Conservation (phyloP, 2,888 invertebrate genomes). For the Leucophenga montana region DNA sequence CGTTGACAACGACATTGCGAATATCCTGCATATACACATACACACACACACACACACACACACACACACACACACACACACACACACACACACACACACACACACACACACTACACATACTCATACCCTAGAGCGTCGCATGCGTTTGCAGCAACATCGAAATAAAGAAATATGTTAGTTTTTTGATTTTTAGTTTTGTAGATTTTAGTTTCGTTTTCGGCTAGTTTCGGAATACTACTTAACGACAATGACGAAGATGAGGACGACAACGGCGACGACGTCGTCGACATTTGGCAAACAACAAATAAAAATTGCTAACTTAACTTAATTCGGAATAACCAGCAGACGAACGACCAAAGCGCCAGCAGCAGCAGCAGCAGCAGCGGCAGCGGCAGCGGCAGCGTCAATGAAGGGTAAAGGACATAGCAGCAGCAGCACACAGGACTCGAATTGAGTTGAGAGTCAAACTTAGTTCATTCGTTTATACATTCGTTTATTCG, state of each 20-base stretch:
- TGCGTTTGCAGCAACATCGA: neutral
- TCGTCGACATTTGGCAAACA: conserved; percentile 50
- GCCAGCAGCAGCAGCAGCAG: no score
- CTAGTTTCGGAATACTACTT: conserved; percentile 68
- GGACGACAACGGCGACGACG: no score
- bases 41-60: conserved; percentile 25
- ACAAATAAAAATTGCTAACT: conserved; percentile 66
- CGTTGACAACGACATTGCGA: conserved; percentile 26
- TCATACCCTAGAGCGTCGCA: neutral
- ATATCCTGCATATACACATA: conserved; percentile 29
- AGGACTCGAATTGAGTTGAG: no score
- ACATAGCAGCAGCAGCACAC: neutral
- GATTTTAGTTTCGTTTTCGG: conserved; percentile 39
- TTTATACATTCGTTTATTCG: no score
- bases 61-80: conserved; percentile 29
- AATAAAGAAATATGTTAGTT: conserved; percentile 23
- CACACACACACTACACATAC: neutral
- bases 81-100: neutral
- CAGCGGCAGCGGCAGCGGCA: no score
- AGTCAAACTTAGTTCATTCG: no score
- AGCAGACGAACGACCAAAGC: neutral
- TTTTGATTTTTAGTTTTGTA: neutral
- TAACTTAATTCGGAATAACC: conserved; percentile 66
- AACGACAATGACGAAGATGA: conserved; percentile 31
- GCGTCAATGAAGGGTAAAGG: neutral